These are phyloP conservation scores for Ochotona curzoniae DNA, from an alignment of 2,113 vertebrate genomes.

Conservation along the genomic window DNA sequence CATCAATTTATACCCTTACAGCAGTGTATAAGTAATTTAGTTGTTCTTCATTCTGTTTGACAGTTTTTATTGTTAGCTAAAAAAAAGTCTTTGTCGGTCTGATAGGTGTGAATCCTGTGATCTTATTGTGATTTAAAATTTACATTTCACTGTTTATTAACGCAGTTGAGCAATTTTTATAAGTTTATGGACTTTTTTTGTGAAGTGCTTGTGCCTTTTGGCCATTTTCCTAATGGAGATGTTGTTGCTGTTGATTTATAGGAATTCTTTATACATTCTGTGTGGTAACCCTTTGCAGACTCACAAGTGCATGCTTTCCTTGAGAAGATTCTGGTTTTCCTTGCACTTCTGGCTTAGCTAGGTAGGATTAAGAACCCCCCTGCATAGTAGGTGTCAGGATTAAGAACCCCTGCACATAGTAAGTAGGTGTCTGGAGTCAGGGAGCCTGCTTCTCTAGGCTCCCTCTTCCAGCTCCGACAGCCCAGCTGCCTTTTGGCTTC, in stretches of 20 bases:
- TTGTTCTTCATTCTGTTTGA: slow-evolving; percentile 20
- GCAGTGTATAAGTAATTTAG: not conserved
- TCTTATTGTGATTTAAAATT: not conserved
- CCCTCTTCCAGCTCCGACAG: too few relatives aligned
- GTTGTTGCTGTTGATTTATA: not conserved
- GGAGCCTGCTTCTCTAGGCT: not conserved
- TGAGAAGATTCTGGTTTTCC: not conserved
- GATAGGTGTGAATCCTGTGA: slow-evolving; percentile 10
- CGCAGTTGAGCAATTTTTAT: not conserved
- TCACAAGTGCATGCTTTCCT: not conserved
- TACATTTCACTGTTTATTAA: not conserved
- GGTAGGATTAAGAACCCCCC: not conserved
- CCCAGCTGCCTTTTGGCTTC: not conserved
- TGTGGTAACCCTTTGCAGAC: not conserved
- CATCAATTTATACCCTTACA: not conserved
- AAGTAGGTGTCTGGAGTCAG: not conserved
- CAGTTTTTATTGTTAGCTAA: not conserved
- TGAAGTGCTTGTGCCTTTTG: not conserved
- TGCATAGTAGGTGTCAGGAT: not conserved
- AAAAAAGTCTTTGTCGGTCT: not conserved
- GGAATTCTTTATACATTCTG: not conserved
- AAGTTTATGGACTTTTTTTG: not conserved
- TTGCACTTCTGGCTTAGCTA: not conserved
- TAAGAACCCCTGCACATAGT: too few relatives aligned
- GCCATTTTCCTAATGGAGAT: not conserved